Evolutionary conservation across 2,113 vertebrate species (phyloP).

Genomic region (Nerophis lumbriciformis): DNA sequence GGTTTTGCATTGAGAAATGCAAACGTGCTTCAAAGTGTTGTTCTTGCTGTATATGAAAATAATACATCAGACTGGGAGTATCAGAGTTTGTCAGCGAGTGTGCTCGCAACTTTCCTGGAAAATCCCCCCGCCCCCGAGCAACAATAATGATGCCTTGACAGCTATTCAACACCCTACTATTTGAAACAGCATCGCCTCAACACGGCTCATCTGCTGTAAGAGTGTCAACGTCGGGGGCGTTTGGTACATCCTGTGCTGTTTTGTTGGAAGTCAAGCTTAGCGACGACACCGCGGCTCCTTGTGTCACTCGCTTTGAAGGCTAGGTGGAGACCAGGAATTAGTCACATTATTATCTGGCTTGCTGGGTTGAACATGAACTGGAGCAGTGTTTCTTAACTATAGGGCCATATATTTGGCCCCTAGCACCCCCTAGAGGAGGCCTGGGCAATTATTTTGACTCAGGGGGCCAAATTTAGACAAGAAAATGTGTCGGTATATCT

Average conservation of each 20-base stretch:
- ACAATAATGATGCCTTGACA: slow-evolving; percentile 51
- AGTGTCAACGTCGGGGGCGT: slow-evolving; percentile 45
- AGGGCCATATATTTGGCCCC: too few species aligned
- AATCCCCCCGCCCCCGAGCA: slow-evolving; percentile 48
- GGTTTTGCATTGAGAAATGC: neutral
- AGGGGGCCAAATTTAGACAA: too few species aligned
- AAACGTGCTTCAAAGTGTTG: neutral
- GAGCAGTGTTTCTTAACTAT: too few species aligned
- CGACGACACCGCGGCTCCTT: slow-evolving; percentile 54
- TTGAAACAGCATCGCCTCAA: too few species aligned
- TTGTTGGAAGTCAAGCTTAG: slow-evolving; percentile 56
- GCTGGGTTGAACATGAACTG: too few species aligned
- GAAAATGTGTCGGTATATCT: too few species aligned
- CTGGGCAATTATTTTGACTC: too few species aligned
- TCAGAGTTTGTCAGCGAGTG: slow-evolving; percentile 24
- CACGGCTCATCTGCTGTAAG: slow-evolving; percentile 48
- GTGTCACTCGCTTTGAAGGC: slow-evolving; percentile 52
- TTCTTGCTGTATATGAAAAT: slow-evolving; percentile 16
- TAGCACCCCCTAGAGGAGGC: too few species aligned
- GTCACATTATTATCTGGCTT: too few species aligned
- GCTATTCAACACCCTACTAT: slow-evolving; percentile 53
- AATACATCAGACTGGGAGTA: slow-evolving; percentile 12
- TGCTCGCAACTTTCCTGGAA: slow-evolving; percentile 23
- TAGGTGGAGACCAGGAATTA: slow-evolving; percentile 24
- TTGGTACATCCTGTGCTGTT: slow-evolving; percentile 42